Evolutionary conservation across 1,140 invertebrate genomes (phyloP), one percentile per base, ranked within the genome.

Genomic region (Euschistus heros): DNA sequence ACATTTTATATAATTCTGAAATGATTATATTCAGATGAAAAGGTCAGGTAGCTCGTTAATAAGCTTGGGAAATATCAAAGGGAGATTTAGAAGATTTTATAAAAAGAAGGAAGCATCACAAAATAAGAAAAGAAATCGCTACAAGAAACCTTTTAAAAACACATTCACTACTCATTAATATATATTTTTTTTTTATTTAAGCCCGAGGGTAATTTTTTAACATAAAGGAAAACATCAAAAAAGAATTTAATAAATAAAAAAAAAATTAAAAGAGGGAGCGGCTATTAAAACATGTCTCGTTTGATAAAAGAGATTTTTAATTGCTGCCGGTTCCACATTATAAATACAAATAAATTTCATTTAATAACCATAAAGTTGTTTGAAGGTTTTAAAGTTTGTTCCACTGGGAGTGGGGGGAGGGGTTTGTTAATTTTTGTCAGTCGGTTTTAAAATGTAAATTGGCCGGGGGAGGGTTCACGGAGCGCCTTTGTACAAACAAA

Each of bases 291-390:
- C 47, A 50, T 50, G n/a, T 50, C 33, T 37, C 22, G n/a, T 50
- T 22, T 50, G n/a, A 50, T 50, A 50, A 50, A 50, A 50, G 47
- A 17, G n/a, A 50, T 22, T 50, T 37, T 50, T 50, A 50, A 50
- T 50, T 50, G 47, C 47, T 50, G 10, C 47, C n/a, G 17, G 22
- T 37, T 37, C 47, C 47, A 50, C 47, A 50, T 50, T 50, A 50
- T 50, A 50, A 50, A 50, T 50, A 50, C 47, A 50, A 50, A 50
- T 50, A 50, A 50, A 50, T 50, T 50, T 50, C 47, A 50, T 50
- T 50, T 50, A 50, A 50, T 50, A 50, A 50, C 47, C 47, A 50
- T 50, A 50, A 50, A 50, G n/a, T 50, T 50, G 47, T 20, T 20
- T 18, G 47, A 22, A 20, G 47, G 47, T 10, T 22, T 50, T 37